Evolutionary conservation across 2,113 vertebrate genomes (phyloP).

Genomic region (Charadrius vociferus): DNA sequence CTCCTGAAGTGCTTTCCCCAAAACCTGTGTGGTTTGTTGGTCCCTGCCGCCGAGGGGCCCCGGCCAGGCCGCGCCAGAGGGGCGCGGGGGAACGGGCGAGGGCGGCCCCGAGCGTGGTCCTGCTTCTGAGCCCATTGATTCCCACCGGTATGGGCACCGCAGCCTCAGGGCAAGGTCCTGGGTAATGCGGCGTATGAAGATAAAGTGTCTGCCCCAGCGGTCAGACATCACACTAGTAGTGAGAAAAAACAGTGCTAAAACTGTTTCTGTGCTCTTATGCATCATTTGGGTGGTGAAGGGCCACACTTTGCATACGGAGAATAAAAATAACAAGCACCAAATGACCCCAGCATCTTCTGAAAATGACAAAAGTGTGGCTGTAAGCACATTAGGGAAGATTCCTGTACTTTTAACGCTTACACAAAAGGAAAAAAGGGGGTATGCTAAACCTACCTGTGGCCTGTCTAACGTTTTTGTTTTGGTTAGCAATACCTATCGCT

Average conservation of each 20-base stretch:
- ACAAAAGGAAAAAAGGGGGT: neutral
- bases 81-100: neutral
- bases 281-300: neutral
- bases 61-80: rapidly evolving
- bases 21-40: rapidly evolving
- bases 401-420: neutral
- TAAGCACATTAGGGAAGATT: neutral
- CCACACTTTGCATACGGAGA: neutral
- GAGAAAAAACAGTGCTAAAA: neutral
- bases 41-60: neutral
- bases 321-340: neutral
- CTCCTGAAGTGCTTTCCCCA: neutral
- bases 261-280: rapidly evolving
- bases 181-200: rapidly evolving
- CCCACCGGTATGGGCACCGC: rapidly evolving
- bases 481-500: neutral
- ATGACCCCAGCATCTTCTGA: neutral
- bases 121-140: rapidly evolving
- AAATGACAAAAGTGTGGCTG: neutral
- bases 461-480: no score
- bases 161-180: neutral
- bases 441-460: neutral
- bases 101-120: rapidly evolving
- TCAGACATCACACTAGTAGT: neutral
- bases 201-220: rapidly evolving